Evolutionary conservation across 1,140 invertebrate genomes (phyloP).

Genomic region (Papilio polytes): DNA sequence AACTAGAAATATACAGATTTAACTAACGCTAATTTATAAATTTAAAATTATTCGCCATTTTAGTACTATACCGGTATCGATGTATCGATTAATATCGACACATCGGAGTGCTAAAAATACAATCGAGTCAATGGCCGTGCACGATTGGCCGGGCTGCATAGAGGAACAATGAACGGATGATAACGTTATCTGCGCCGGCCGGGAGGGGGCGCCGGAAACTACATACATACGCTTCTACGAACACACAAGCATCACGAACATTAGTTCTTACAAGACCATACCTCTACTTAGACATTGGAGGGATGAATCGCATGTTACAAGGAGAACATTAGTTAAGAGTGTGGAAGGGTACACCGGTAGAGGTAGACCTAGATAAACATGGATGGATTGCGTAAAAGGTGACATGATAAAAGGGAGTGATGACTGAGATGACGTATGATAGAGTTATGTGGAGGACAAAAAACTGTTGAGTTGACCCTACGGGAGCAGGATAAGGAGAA

Average conservation of each 20-base stretch:
- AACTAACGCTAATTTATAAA: background rate
- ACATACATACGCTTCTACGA: slow-evolving; percentile 60
- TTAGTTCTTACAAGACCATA: background rate
- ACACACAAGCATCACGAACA: slow-evolving; percentile 48
- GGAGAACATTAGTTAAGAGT: too few relatives aligned
- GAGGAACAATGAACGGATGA: slow-evolving; percentile 80
- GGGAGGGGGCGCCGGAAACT: slow-evolving; percentile 71
- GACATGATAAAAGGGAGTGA: too few relatives aligned
- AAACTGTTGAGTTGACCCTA: too few relatives aligned
- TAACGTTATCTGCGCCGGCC: slow-evolving; percentile 74
- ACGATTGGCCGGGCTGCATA: slow-evolving; percentile 63
- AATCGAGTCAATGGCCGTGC: slow-evolving; percentile 67
- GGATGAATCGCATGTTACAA: too few relatives aligned
- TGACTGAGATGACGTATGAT: too few relatives aligned
- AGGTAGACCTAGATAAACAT: too few relatives aligned
- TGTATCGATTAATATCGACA: background rate
- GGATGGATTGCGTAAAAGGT: too few relatives aligned
- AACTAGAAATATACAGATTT: background rate
- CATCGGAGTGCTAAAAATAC: slow-evolving; percentile 52
- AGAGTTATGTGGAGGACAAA: too few relatives aligned
- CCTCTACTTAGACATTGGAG: too few relatives aligned
- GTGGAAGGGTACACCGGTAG: too few relatives aligned
- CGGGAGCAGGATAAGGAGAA: too few relatives aligned
- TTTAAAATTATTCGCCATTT: background rate
- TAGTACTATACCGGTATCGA: background rate